Base-by-base conservation (phyloP, 2,113 vertebrate species). In the Chloropsis hardwickii region DNA sequence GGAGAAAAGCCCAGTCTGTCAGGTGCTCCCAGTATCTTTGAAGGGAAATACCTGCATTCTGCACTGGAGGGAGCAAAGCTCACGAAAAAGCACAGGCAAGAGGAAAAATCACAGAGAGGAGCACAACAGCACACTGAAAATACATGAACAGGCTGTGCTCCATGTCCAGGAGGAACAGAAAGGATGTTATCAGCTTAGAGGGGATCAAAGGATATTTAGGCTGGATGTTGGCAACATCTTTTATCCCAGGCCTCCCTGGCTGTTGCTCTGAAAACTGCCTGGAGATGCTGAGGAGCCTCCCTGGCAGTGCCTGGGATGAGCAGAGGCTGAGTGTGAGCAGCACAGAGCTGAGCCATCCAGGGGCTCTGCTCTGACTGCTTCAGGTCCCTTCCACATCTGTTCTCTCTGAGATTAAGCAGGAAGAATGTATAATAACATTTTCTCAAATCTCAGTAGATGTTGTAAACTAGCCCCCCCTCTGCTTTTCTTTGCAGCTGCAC, bases 181-280 rank as follows among this genome's bases (percentile, higher is more conserved):
- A 86, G 92, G 96, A 86, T 90, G 81, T 90, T 82, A 90, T 23
- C 95, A 90, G 94, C 81, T 94, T 93, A 90, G 67, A 85, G 70
- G 78, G 81, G 90, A 92, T 96, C 88, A 95, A 90, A 95, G 88
- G 71, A 69, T 90, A 80, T 85, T 82, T 61, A 86, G 85, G 79
- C 71, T 88, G 96, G 74, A 67, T 90, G 90, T 53, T n/a, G 83
- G 85, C 69, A 93, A 19, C 48, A 19, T 48, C 90, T 87, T 60
- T 91, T 5, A 56, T 39, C 44, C 78, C 70, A 57, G 77, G 61
- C 78, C 81, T 94, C 72, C 2, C 73, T 50, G 21, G 69, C 47
- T 83, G 85, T 1, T 42, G 47, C 72, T 60, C 54, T 80, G 73
- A 3, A 85, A 69, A 4, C 6, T 77, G 77, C 92, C 86, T 74